A percentile compares a stretch with the other conserved stretches of the same genome.
Conservation (phyloP, 2,888 invertebrate genomes). For the Drosophila putrida region DNA sequence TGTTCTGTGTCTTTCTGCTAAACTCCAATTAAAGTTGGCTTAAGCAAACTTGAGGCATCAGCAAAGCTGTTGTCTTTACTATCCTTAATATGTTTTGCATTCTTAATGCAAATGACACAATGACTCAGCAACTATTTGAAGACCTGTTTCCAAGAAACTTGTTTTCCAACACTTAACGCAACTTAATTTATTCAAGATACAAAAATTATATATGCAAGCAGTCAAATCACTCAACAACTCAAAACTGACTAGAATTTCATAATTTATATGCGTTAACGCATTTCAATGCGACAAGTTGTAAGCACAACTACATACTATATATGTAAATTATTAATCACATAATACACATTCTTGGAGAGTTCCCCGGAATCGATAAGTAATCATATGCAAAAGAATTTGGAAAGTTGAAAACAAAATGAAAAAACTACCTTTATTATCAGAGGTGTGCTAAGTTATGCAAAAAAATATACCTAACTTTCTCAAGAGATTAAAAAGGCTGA, state of each 20-base stretch:
- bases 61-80: background rate
- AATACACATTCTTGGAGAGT: constrained; percentile 21
- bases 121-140: constrained; percentile 46
- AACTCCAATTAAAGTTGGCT: constrained; percentile 16
- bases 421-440: background rate
- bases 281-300: constrained; percentile 13
- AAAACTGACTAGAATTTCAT: constrained; percentile 40
- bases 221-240: constrained; percentile 24
- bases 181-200: constrained; percentile 51
- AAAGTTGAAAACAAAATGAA: background rate
- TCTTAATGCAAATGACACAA: constrained; percentile 49
- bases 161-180: constrained; percentile 25
- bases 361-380: constrained; percentile 39
- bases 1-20: background rate
- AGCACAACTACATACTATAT: background rate
- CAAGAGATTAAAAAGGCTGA: background rate
- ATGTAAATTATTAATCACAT: constrained; percentile 14
- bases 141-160: constrained; percentile 42
- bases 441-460: constrained; percentile 9
- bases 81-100: constrained; percentile 27
- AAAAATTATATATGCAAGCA: constrained; percentile 27
- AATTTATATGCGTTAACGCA: constrained; percentile 25
- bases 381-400: constrained; percentile 46
- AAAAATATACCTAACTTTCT: constrained; percentile 28
- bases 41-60: constrained; percentile 9